A percentile compares a stretch with the other conserved stretches of the same genome.
Conservation (phyloP, 2,113 vertebrate species). For the Paradisaea rubra region DNA sequence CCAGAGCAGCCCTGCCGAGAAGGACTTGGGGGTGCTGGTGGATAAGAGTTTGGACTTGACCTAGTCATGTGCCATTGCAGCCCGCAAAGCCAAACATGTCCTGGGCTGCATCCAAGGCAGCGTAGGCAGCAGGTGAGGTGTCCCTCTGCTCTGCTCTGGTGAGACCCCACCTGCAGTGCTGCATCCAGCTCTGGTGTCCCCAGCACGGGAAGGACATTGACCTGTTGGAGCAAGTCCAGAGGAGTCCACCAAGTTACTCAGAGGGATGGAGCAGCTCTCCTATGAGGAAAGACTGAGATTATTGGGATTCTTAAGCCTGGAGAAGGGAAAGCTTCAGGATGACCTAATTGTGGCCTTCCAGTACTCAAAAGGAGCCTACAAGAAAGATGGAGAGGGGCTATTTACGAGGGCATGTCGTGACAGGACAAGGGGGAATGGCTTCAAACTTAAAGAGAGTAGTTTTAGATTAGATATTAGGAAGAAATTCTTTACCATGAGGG, state of each 20-base stretch:
- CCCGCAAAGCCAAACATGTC: accelerated
- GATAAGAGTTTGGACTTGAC: not conserved
- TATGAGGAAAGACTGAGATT: not conserved
- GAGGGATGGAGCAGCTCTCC: not conserved
- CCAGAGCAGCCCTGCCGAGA: not conserved
- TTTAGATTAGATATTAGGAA: not conserved
- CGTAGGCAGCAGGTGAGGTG: not conserved
- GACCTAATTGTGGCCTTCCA: not conserved
- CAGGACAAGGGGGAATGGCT: not conserved
- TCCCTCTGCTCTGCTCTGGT: not conserved
- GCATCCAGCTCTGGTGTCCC: not conserved
- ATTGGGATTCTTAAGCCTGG: not conserved
- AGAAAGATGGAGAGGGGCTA: not conserved
- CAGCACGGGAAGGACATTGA: not conserved
- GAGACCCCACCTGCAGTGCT: not conserved
- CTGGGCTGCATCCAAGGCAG: not conserved
- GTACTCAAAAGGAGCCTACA: not conserved
- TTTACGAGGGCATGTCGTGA: not conserved
- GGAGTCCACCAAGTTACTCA: not conserved
- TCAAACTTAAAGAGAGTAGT: not conserved
- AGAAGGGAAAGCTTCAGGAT: not conserved
- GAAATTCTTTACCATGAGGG: not conserved
- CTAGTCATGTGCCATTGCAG: not conserved
- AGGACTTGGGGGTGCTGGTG: not conserved
- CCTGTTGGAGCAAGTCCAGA: not conserved